Base-by-base conservation (phyloP, 2,888 invertebrate species). In the Zygaena filipendulae region DNA sequence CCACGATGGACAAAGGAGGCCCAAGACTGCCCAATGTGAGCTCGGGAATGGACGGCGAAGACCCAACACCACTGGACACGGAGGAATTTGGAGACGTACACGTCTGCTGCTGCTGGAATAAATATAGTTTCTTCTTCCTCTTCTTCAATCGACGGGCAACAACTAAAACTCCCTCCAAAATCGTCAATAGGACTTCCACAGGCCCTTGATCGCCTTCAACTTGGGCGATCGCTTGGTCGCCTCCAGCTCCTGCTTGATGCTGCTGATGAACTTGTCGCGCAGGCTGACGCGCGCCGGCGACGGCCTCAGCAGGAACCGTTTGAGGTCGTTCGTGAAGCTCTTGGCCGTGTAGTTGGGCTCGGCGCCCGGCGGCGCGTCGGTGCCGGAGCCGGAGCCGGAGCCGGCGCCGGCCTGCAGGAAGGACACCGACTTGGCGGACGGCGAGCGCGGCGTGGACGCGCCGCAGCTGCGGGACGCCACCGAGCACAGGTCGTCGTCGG, bases 271-370 rank as follows among this genome's bases (percentile, higher is more conserved):
- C 36, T 80, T 81, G 35, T 81, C 79, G 3, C 74, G 60, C 19
- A 81, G 48, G 40, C 79, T 81, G 14, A 68, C 56, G 9, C 75
- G 48, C 7, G 79, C 77, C 27, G 80, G 52, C 24, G 75, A 55
- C 8, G 81, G 80, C 32, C 69, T 72, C 26, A 80, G 41, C 1
- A 81, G 49, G 36, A 81, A 81, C 54, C 63, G 68, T 46, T 81
- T 81, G 36, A 81, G 43, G 40, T 81, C 81, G 35, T 81, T 79
- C 3, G 80, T 81, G 47, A 81, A 81, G 43, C 79, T 81, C 39
- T 71, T 79, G 3, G 80, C 80, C 8, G 81, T 80, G 34, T 81
- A 81, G 27, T 81, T 79, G 2, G 79, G 68, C 39, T 77, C 79
- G 36, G 77, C 77, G 23, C 70, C 69, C 22, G 52, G 45, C 27